phyloP scores from a whole-genome alignment of 2,888 invertebrate species.

The Ligdia adustata region DNA sequence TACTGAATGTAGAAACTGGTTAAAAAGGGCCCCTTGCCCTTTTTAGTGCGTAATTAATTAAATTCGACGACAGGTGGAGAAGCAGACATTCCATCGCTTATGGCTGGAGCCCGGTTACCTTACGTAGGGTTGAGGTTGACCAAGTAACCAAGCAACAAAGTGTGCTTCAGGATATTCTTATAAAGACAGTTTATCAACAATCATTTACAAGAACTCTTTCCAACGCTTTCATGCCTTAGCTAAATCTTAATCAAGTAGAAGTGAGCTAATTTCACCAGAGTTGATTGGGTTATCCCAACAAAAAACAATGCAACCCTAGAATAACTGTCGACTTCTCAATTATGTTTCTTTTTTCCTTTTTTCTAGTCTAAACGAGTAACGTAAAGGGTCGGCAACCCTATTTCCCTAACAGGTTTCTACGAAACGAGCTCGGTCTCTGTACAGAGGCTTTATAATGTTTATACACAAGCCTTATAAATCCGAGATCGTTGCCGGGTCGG shows the following conservation, averaged over 20 bases:
- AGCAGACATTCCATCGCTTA: conserved; percentile 48
- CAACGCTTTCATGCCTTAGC: no score
- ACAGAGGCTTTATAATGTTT: conserved; percentile 23
- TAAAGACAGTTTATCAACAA: no score
- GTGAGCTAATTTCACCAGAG: no score
- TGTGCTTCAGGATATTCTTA: no score
- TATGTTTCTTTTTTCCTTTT: no score
- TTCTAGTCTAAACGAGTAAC: no score
- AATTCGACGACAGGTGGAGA: conserved; percentile 64
- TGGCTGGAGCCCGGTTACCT: conserved; percentile 33
- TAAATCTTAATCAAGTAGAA: no score
- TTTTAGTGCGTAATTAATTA: conserved; percentile 56
- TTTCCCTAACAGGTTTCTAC: conserved; percentile 52
- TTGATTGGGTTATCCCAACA: no score
- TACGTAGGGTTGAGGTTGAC: conserved; percentile 14
- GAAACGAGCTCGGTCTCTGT: conserved; percentile 38
- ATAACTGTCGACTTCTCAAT: no score
- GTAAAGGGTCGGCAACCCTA: conserved; percentile 34
- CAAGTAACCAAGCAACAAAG: no score
- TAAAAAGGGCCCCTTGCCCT: conserved; percentile 51
- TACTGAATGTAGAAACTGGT: conserved; percentile 48
- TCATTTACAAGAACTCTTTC: no score
- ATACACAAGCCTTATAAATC: conserved; percentile 70
- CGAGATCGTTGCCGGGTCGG: conserved; percentile 56
- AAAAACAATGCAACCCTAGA: no score